Evolutionary conservation across 2,797 vertebrate genomes (phyloP).

Genomic region (Ctenosaura bakeri): DNA sequence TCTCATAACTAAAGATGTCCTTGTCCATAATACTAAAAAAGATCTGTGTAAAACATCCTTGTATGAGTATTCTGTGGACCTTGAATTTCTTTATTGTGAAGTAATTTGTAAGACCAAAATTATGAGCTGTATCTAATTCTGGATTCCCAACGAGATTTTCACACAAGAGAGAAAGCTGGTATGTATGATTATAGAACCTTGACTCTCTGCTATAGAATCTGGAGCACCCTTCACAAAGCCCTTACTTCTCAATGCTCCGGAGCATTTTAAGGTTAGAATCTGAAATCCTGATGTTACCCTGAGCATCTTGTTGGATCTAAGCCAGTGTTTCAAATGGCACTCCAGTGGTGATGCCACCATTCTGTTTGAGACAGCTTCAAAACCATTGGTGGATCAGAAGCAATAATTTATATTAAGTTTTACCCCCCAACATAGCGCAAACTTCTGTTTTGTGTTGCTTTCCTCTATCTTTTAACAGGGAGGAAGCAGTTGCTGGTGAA

Average conservation of each 20-base stretch:
- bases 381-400: not conserved
- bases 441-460: not conserved
- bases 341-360: not conserved
- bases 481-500: not conserved
- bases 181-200: too few relatives aligned
- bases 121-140: too few relatives aligned
- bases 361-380: too few relatives aligned
- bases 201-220: too few relatives aligned
- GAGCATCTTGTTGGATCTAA: too few relatives aligned
- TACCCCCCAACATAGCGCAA: not conserved
- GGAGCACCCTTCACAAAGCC: too few relatives aligned
- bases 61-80: not conserved
- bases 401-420: not conserved
- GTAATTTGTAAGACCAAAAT: not conserved
- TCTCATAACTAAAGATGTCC: conserved; percentile 17
- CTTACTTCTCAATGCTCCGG: too few relatives aligned
- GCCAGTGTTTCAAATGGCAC: conserved; percentile 12
- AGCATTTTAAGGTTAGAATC: too few relatives aligned
- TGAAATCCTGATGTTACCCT: too few relatives aligned
- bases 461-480: conserved; percentile 5
- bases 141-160: too few relatives aligned
- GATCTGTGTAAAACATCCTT: not conserved
- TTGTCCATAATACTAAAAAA: not conserved
- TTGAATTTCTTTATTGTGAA: not conserved
- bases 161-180: too few relatives aligned